A percentile compares a stretch with the other conserved stretches of the same genome.
phyloP scores from a whole-genome alignment of 1,140 invertebrate species.

The Drosophila bifasciata region DNA sequence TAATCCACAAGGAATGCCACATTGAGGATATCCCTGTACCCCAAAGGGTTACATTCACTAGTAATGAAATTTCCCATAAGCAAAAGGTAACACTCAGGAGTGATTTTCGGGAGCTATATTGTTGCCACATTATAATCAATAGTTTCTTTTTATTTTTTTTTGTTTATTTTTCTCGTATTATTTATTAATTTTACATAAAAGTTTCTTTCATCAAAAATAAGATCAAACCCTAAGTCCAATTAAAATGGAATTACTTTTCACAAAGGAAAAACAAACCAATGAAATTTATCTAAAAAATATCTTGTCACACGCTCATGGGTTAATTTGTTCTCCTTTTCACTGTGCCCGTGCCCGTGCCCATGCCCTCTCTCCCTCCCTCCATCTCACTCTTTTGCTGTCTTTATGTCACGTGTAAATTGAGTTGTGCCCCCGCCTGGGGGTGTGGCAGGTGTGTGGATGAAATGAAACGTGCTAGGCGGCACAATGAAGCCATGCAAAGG shows the following conservation, averaged over 20 bases:
- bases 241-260: background rate
- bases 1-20: too few species aligned
- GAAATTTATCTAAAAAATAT: conserved; percentile 3
- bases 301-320: conserved; percentile 30
- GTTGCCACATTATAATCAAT: too few species aligned
- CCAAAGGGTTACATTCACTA: too few species aligned
- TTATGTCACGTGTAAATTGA: conserved; percentile 80
- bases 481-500: conserved; percentile 78
- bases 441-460: conserved; percentile 46
- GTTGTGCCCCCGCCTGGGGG: conserved; percentile 46
- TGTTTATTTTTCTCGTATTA: too few species aligned
- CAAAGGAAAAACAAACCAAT: background rate
- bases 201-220: too few species aligned
- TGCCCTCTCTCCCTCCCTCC: conserved; percentile 20
- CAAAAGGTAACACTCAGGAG: too few species aligned
- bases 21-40: too few species aligned
- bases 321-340: conserved; percentile 48
- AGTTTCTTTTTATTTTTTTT: too few species aligned
- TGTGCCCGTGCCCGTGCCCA: background rate
- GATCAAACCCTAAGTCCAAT: too few species aligned
- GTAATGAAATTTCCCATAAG: too few species aligned
- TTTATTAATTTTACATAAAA: too few species aligned
- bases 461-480: conserved; percentile 77
- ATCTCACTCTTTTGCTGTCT: background rate
- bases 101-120: too few species aligned